Evolutionary conservation across 2,888 invertebrate genomes (phyloP), one percentile per base, ranked within the genome.

Genomic region (Carcina quercana): DNA sequence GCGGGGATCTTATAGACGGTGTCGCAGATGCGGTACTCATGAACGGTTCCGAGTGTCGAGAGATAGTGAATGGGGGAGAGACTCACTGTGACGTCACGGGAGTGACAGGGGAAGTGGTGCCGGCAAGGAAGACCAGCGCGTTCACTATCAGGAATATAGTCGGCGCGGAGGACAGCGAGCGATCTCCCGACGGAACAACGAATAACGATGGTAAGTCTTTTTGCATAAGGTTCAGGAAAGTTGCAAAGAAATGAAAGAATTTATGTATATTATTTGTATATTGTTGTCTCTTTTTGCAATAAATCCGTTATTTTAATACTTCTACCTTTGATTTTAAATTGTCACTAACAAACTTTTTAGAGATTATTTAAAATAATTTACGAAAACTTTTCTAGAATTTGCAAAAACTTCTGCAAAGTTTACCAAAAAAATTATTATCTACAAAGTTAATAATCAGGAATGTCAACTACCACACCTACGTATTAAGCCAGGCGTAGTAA

Each of bases 71-170:
- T 38, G 73, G 73, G 50, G 53, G 58, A 47, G 62, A 63, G 34
- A 56, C 50, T 40, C 48, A 48, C 29, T 64, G 68, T 67, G 75
- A 75, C 55, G 67, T 75, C 50, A 68, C 57, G 32, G 54, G 55
- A 29, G 60, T 55, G 46, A 68, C 68, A 20, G 59, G 65, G 42
- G 72, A 71, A 47, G 66, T 71, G 46, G 57, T 61, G 12, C 35
- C 57, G 17, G 43, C 62, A 19, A 59, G 70, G 56, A 83, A 80
- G 53, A 70, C 66, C 25, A 78, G 39, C 43, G 73, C 74, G 37
- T 83, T 83, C 47, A 82, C 69, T 46, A 83, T 83, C 43, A 60
- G 83, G 57, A 74, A 74, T 41, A 52, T 83, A 22, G 70, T 83
- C 10, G 80, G 79, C n/a, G 65, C 62, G 0, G 78, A 66, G 30